Evolutionary conservation across 2,888 invertebrate genomes (phyloP).

Genomic region (Parnassius mnemosyne): DNA sequence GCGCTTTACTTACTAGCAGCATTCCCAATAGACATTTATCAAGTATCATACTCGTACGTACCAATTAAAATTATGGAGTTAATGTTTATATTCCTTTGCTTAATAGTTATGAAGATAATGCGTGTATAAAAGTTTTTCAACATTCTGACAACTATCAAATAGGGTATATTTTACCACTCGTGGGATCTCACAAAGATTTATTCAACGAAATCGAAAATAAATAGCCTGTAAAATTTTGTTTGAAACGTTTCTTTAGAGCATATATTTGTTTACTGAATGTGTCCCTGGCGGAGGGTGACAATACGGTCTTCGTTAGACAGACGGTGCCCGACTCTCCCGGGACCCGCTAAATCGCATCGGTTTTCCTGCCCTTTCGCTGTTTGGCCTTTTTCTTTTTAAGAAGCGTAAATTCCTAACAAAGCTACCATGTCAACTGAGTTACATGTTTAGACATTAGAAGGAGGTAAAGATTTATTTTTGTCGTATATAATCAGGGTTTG

Average conservation of each 20-base stretch:
- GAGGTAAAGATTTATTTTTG: constrained; percentile 15
- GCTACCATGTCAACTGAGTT: constrained; percentile 17
- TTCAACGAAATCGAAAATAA: constrained; percentile 24
- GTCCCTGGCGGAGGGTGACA: constrained; percentile 57
- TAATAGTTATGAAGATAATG: too few species aligned
- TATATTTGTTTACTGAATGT: constrained; percentile 30
- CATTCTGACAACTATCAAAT: too few species aligned
- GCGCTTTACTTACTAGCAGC: too few species aligned
- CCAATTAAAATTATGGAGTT: too few species aligned
- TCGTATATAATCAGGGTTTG: too few species aligned
- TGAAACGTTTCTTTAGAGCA: constrained; percentile 22
- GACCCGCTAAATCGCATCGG: constrained; percentile 68
- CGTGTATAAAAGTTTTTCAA: too few species aligned
- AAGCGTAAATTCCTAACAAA: constrained; percentile 25
- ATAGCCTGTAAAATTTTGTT: constrained; percentile 23
- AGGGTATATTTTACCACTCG: not conserved
- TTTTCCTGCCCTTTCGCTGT: constrained; percentile 57
- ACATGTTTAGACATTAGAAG: constrained; percentile 13
- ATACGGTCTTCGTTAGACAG: constrained; percentile 46
- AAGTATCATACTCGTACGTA: too few species aligned
- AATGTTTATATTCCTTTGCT: too few species aligned
- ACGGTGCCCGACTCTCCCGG: constrained; percentile 51
- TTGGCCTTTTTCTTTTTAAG: constrained; percentile 51
- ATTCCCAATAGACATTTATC: too few species aligned
- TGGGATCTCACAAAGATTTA: constrained; percentile 18